A percentile compares a stretch with the other conserved stretches of the same genome.
These are phyloP conservation scores for Drosophila miranda DNA, from an alignment of 1,140 invertebrate genomes.

Conservation along the genomic window DNA sequence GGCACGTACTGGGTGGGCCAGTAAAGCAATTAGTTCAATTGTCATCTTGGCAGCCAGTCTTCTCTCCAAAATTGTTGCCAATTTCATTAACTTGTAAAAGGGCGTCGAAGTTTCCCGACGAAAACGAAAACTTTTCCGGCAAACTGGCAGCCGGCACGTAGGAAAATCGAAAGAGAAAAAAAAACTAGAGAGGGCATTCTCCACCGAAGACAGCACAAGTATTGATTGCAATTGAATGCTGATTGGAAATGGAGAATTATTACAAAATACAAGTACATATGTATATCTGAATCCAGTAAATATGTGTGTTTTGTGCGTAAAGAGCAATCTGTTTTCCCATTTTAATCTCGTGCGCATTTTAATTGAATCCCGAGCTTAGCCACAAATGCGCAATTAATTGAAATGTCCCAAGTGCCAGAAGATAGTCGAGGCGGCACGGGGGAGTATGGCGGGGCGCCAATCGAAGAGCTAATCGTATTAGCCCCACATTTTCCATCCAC, in stretches of 20 bases:
- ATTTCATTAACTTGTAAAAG: slow-evolving; percentile 68
- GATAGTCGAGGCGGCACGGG: background rate
- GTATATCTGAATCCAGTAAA: slow-evolving; percentile 2
- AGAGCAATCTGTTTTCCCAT: slow-evolving; percentile 37
- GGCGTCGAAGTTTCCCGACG: slow-evolving; percentile 43
- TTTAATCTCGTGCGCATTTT: slow-evolving; percentile 61
- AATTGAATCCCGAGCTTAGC: slow-evolving; percentile 63
- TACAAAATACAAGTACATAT: slow-evolving; percentile 10
- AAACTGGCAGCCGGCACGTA: slow-evolving; percentile 36
- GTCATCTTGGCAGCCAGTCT: slow-evolving; percentile 63
- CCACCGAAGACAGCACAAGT: slow-evolving; percentile 22
- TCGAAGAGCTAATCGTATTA: slow-evolving; percentile 66
- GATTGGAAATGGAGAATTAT: slow-evolving; percentile 42
- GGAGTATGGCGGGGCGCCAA: background rate
- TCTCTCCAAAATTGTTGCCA: slow-evolving; percentile 45
- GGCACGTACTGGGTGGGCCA: slow-evolving; percentile 48
- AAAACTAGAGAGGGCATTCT: background rate
- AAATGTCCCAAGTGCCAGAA: slow-evolving; percentile 37
- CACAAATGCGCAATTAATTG: slow-evolving; percentile 74
- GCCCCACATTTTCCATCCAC: slow-evolving; percentile 24
- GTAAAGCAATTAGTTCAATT: slow-evolving; percentile 77
- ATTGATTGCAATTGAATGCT: slow-evolving; percentile 64
- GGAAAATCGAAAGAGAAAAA: slow-evolving; percentile 3
- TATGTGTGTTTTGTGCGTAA: slow-evolving; percentile 6
- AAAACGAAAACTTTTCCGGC: slow-evolving; percentile 42